Evolutionary conservation across 1,140 invertebrate genomes (phyloP).

Genomic region (Bicyclus anynana): DNA sequence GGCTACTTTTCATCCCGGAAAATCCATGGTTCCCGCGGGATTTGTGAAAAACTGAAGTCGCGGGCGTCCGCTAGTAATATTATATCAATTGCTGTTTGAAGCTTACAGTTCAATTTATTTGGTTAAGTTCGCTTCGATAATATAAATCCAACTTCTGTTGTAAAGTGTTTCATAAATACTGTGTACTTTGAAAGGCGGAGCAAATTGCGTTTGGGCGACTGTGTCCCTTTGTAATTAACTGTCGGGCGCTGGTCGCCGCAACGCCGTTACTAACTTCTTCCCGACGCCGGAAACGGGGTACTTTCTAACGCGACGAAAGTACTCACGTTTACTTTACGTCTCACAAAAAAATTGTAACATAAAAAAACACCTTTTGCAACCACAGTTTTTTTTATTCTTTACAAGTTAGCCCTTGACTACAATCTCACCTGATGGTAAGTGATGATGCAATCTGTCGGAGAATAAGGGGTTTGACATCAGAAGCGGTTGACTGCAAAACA

Average conservation of each 20-base stretch:
- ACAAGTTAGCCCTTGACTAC: too few relatives aligned
- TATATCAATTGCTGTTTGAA: not conserved
- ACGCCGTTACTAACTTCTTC: not conserved
- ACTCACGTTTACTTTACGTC: not conserved
- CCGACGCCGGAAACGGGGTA: not conserved
- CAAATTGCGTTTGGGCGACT: not conserved
- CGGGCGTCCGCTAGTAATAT: too few relatives aligned
- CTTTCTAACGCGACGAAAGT: not conserved
- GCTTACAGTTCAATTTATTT: not conserved
- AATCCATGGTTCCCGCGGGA: too few relatives aligned
- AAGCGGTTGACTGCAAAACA: too few relatives aligned
- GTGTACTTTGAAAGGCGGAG: not conserved
- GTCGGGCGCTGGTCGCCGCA: not conserved
- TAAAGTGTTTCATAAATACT: not conserved
- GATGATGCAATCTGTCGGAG: too few relatives aligned
- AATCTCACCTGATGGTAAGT: too few relatives aligned
- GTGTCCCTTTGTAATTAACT: not conserved
- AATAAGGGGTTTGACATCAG: too few relatives aligned
- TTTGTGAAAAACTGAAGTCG: too few relatives aligned
- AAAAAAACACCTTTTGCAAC: too few relatives aligned
- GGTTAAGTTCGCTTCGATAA: not conserved
- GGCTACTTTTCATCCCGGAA: too few relatives aligned
- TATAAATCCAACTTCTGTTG: not conserved
- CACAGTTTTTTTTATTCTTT: too few relatives aligned
- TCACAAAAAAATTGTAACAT: not conserved